Base-by-base conservation (phyloP, 2,888 invertebrate genomes). In the Hedya salicella region DNA sequence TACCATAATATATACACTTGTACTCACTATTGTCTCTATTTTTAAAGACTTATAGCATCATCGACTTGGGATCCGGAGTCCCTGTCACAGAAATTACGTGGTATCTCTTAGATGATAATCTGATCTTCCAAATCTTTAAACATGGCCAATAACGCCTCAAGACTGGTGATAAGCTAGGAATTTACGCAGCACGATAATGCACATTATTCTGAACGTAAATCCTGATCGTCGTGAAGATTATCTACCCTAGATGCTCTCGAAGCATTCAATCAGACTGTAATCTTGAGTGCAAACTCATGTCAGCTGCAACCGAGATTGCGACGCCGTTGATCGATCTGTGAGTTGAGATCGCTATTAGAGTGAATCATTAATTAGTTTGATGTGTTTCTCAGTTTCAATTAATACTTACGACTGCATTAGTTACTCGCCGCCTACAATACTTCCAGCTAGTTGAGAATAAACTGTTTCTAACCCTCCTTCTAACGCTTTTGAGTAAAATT, bases 271-370 rank as follows among this genome's bases (percentile, higher is more conserved):
- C 42, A 44, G 44, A 17, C 42, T 13, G 42, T 62, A 44, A 61
- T 62, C 61, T 52, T 62, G 52, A 62, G 61, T 62, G 61, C 61
- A 44, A 42, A 62, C 14, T 19, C 42, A 42, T 62, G 61, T 62
- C 36, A 13, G 49, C 17, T 61, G 61, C 61, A 50, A 1, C 19
- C 39, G 13, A n/a, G 21, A 30, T 25, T 25, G 17, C 36, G n/a
- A n/a, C n/a, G n/a, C n/a, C n/a, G n/a, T n/a, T 54, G 53, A 54
- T 40, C 17, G 53, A 54, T 53, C 19, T 2, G 52, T 16, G 14
- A 25, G 8, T 2, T 21, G 36, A 36, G 36, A 36, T 36, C 36
- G 9, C 25, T 25, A 9, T 9, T 36, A 3, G 25, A 25, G 9
- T 36, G 36, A 36, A 36, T 36, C 36, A 36, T 36, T 36, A 36